Evolutionary conservation across 2,113 vertebrate genomes (phyloP).

Genomic region (Ancistrus triradiatus): DNA sequence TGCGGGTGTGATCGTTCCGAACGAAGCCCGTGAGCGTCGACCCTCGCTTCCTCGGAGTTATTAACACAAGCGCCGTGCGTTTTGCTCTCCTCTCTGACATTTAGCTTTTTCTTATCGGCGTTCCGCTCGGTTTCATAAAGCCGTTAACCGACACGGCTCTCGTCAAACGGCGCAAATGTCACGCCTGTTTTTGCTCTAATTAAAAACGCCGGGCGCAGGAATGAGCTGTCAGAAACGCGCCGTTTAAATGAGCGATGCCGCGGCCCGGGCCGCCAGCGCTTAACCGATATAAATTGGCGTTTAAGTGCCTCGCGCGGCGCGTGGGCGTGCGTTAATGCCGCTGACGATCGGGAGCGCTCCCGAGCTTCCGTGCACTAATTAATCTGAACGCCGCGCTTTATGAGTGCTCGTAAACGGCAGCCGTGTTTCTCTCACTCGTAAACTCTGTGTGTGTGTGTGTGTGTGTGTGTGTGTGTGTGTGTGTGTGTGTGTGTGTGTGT

Average conservation of each 20-base stretch:
- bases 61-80: slow-evolving; percentile 21
- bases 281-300: slow-evolving; percentile 99
- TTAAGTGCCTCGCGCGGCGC: slow-evolving; percentile 99
- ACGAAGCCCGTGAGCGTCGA: too few relatives aligned
- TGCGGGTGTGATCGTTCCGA: too few relatives aligned
- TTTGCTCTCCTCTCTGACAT: slow-evolving; percentile 15
- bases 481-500: too few relatives aligned
- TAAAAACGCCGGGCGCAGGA: slow-evolving; percentile 89
- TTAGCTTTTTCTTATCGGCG: slow-evolving; percentile 36
- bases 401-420: slow-evolving; percentile 83
- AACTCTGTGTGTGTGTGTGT: too few relatives aligned
- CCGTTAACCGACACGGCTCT: slow-evolving; percentile 58
- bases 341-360: slow-evolving; percentile 96
- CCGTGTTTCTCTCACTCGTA: slow-evolving; percentile 77
- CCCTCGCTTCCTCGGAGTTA: not conserved
- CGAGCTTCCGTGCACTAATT: slow-evolving; percentile 99
- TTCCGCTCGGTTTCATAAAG: slow-evolving; percentile 52
- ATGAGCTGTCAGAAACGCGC: slow-evolving; percentile 95
- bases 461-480: too few relatives aligned
- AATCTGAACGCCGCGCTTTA: slow-evolving; percentile 95
- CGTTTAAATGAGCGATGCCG: slow-evolving; percentile 98
- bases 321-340: slow-evolving; percentile 98
- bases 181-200: slow-evolving; percentile 84
- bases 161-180: slow-evolving; percentile 59
- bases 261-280: slow-evolving; percentile 87